phyloP scores from a whole-genome alignment of 2,888 invertebrate genomes.

The Gortyna flavago region DNA sequence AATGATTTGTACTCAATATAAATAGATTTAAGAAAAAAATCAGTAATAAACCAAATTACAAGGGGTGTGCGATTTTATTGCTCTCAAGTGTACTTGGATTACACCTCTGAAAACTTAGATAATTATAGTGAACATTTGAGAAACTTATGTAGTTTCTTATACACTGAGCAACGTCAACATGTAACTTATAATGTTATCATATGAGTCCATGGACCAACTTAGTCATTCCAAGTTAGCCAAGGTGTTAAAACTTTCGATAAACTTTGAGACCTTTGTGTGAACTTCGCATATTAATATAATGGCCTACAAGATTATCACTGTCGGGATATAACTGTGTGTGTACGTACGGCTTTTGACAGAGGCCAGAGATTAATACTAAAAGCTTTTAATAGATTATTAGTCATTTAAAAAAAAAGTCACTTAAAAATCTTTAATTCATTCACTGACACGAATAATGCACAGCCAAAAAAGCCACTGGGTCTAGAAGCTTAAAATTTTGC shows the following conservation, averaged over 20 bases:
- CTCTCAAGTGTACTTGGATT: too few relatives aligned
- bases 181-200: constrained; percentile 61
- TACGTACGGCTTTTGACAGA: not conserved
- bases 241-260: constrained; percentile 56
- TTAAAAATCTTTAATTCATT: not conserved
- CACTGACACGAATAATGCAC: not conserved
- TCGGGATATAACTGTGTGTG: not conserved
- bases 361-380: not conserved
- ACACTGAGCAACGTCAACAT: constrained; percentile 53
- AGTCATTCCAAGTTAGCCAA: constrained; percentile 58
- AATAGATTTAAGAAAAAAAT: too few relatives aligned
- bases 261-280: constrained; percentile 40
- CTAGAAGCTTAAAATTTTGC: not conserved
- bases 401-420: too few relatives aligned
- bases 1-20: too few relatives aligned
- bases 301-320: constrained; percentile 10
- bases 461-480: not conserved
- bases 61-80: too few relatives aligned
- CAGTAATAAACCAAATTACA: too few relatives aligned
- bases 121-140: not conserved
- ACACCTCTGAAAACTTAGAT: constrained; percentile 3
- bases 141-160: constrained; percentile 32
- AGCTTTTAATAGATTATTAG: constrained; percentile 2
- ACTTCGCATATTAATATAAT: constrained; percentile 47
- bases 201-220: constrained; percentile 68